Evolutionary conservation across 1,140 invertebrate species (phyloP), one percentile per base, ranked within the genome.

Genomic region (Heterodera carotae): DNA sequence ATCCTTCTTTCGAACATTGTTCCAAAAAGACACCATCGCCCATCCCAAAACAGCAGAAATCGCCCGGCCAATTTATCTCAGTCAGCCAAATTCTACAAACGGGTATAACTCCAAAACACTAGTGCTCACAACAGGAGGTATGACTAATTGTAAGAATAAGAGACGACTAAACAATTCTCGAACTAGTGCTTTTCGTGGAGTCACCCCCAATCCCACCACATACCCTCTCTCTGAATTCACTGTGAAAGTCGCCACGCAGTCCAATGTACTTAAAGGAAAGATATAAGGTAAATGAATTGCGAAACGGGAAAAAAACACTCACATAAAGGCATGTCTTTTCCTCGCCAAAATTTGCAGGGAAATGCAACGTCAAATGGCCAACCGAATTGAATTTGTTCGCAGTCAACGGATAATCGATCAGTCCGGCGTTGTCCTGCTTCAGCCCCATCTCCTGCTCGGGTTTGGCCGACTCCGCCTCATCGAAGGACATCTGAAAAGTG

Each of bases 391-490:
- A 97, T 84, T 93, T 94, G 0, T 94, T 94, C 62, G 94, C 91
- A 88, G 93, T 94, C 89, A 83, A 92, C 34, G 92, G 89, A 90
- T 97, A 97, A 89, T 97, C 95, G 64, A 96, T 88, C 71, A 91
- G 89, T 53, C 94, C 95, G 73, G 90, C 89, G 66, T 29, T 89
- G 89, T 98, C 95, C 78, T 90, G 91, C 77, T 92, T 91, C 48
- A 97, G 87, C 80, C 96, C 93, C 91, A 97, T 95, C 88, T 95
- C 93, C 89, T 98, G 94, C 88, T 97, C 94, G 22, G 93, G 89
- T 83, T 91, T 83, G 64, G 72, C 89, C 60, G 88, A 86, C 5
- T 83, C 81, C 12, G 91, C 90, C 89, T 96, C 93, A 91, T 97
- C 95, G 90, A 97, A 98, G 56, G 93, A 93, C 94, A 97, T 96